Percentiles rank a stretch among this genome's conserved stretches.
phyloP scores from a whole-genome alignment of 2,888 invertebrate species.

The Drosophila neonasuta region DNA sequence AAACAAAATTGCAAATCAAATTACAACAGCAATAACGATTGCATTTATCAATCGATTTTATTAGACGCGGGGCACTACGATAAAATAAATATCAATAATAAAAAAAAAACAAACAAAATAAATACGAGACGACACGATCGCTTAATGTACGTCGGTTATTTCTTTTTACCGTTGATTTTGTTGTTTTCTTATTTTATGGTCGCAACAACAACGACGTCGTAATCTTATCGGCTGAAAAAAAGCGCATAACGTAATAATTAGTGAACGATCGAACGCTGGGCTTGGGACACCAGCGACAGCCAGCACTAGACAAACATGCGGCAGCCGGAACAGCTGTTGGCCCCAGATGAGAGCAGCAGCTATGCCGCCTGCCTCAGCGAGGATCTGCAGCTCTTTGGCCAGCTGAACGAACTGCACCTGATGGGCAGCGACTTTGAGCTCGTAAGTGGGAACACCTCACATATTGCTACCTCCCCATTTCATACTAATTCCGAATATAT shows the following conservation, averaged over 20 bases:
- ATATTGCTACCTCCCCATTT: too few relatives aligned
- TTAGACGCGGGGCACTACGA: slow-evolving; percentile 27
- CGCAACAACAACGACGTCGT: slow-evolving; percentile 19
- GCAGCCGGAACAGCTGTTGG: slow-evolving; percentile 7
- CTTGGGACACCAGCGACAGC: slow-evolving; percentile 1
- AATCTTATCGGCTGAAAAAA: slow-evolving; percentile 42
- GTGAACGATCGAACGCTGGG: slow-evolving; percentile 4
- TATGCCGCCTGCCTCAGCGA: slow-evolving; percentile 52
- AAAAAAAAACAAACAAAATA: slow-evolving; percentile 10
- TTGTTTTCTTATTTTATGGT: slow-evolving; percentile 13
- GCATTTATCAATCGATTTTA: slow-evolving; percentile 39
- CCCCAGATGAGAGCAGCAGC: slow-evolving; percentile 4
- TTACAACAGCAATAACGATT: slow-evolving; percentile 31
- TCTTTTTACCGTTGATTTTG: not conserved
- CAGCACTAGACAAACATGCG: slow-evolving; percentile 32
- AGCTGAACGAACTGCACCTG: slow-evolving; percentile 36
- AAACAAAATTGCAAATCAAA: slow-evolving; percentile 43
- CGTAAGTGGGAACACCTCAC: not conserved
- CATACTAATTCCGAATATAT: too few relatives aligned
- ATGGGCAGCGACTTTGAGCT: slow-evolving; percentile 19
- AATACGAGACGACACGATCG: not conserved
- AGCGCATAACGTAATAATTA: slow-evolving; percentile 31
- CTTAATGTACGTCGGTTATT: slow-evolving; percentile 9
- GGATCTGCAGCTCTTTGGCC: slow-evolving; percentile 56
- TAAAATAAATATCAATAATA: slow-evolving; percentile 18